Evolutionary conservation across 1,140 invertebrate species (phyloP), one percentile per base, ranked within the genome.

Genomic region (Papilio polytes): DNA sequence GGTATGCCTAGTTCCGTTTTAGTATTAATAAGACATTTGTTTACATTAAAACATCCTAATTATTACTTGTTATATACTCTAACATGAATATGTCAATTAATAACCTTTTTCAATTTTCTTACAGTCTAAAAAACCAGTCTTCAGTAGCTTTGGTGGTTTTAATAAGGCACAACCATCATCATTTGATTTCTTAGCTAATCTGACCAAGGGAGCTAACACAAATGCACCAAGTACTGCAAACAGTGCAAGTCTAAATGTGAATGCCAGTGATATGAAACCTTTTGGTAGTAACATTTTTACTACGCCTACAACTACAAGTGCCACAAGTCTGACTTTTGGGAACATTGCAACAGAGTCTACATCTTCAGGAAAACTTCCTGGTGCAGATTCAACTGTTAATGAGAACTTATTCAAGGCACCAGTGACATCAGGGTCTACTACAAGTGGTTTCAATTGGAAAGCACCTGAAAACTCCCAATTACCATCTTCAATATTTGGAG

Each of bases 61-160:
- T 9, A 63, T 63, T 26, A 4, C 26, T 31, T 22, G 8, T 66
- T 66, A 66, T 66, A 56, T 70, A 78, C 59, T 53, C 74, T 46
- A 76, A 41, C 31, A 22, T 72, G 8, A 15, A 80, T 78, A 26
- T 74, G 63, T 76, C 63, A 70, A 80, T 80, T 53, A 56, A 66
- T 73, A 78, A 73, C 6, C 83, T 82, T 80, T 84, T 41, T 63
- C 73, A 22, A 73, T 66, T 56, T 86, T 80, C 83, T 96, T 94
- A 80, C 94, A 96, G 94, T 83, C 95, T 85, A 94, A 91, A 48
- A 97, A 96, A 91, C 96, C 94, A 90, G 96, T 96, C 13, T 97
- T 97, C 86, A 96, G 96, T 86, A 94, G 95, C 46, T 97, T 97
- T 90, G 86, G 95, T 83, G 97, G 97, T 82, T 96, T 97, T 80